These are phyloP conservation scores for Poeciliopsis turrubarensis DNA, from an alignment of 2,113 vertebrate genomes.

Conservation along the genomic window DNA sequence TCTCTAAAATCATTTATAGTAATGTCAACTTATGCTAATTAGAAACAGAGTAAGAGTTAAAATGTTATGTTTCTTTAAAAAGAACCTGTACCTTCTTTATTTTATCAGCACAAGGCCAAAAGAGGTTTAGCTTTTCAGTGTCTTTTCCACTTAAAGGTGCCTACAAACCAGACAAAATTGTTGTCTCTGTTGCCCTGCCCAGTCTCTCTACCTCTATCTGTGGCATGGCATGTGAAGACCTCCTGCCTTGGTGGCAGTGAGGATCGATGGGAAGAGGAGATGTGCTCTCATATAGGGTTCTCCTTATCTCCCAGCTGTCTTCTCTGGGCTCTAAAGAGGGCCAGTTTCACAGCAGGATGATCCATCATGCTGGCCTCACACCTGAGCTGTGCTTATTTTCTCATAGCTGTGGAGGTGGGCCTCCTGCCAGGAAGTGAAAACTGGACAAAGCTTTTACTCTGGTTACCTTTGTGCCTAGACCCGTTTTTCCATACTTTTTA, in stretches of 20 bases:
- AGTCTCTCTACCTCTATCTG: slow-evolving; percentile 57
- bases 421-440: slow-evolving; percentile 26
- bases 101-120: slow-evolving; percentile 35
- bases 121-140: slow-evolving; percentile 66
- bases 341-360: slow-evolving; percentile 68
- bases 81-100: slow-evolving; percentile 41
- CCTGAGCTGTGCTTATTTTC: slow-evolving; percentile 64
- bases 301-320: slow-evolving; percentile 78
- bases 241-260: slow-evolving; percentile 66
- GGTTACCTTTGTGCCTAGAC: slow-evolving; percentile 20
- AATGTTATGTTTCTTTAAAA: slow-evolving; percentile 39
- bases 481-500: neutral
- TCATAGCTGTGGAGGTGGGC: slow-evolving; percentile 41
- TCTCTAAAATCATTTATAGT: slow-evolving; percentile 1
- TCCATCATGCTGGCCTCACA: slow-evolving; percentile 73
- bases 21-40: slow-evolving; percentile 28
- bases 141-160: slow-evolving; percentile 70
- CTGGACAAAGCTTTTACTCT: slow-evolving; percentile 28
- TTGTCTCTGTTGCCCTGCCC: slow-evolving; percentile 41
- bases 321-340: slow-evolving; percentile 63
- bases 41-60: slow-evolving; percentile 25
- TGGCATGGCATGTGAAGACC: slow-evolving; percentile 73
- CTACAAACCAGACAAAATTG: slow-evolving; percentile 63
- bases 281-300: slow-evolving; percentile 59
- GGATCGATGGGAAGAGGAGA: slow-evolving; percentile 72